Percentiles rank a stretch among this genome's conserved stretches.
Evolutionary conservation across 2,797 vertebrate genomes (phyloP).

Genomic region (Sylvilagus floridanus): DNA sequence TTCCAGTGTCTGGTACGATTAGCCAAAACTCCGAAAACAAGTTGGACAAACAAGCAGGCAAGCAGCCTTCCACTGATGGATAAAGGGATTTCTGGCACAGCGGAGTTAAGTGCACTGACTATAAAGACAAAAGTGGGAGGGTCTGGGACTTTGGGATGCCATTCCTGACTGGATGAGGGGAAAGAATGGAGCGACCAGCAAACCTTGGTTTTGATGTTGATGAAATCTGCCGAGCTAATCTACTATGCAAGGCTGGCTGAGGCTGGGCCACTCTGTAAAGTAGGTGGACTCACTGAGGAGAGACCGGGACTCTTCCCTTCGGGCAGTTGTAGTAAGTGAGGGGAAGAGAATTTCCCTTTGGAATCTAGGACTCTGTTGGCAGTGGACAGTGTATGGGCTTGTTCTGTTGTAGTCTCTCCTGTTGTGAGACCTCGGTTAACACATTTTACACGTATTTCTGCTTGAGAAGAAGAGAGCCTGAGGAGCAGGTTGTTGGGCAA

Average conservation of each 20-base stretch:
- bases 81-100: conserved; percentile 67
- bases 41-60: conserved; percentile 78
- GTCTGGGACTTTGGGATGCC: conserved; percentile 57
- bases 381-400: not conserved
- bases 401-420: rapidly evolving
- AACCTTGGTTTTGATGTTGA: not conserved
- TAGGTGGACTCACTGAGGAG: conserved; percentile 38
- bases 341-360: conserved; percentile 31
- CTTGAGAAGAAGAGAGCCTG: conserved; percentile 1
- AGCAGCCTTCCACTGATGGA: conserved; percentile 41
- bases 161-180: conserved; percentile 49
- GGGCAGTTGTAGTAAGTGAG: not conserved
- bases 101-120: conserved; percentile 57
- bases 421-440: not conserved
- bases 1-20: conserved; percentile 82
- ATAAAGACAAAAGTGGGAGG: conserved; percentile 29
- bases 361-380: conserved; percentile 14
- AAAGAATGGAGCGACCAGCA: conserved; percentile 50
- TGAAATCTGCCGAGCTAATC: not conserved
- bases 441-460: conserved; percentile 1
- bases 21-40: conserved; percentile 85
- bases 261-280: not conserved
- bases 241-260: not conserved
- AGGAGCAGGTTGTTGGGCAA: conserved; percentile 70
- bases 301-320: conserved; percentile 12